A percentile compares a stretch with the other conserved stretches of the same genome.
Evolutionary conservation across 1,140 invertebrate species (phyloP).

Genomic region (Zaprionus africanus): DNA sequence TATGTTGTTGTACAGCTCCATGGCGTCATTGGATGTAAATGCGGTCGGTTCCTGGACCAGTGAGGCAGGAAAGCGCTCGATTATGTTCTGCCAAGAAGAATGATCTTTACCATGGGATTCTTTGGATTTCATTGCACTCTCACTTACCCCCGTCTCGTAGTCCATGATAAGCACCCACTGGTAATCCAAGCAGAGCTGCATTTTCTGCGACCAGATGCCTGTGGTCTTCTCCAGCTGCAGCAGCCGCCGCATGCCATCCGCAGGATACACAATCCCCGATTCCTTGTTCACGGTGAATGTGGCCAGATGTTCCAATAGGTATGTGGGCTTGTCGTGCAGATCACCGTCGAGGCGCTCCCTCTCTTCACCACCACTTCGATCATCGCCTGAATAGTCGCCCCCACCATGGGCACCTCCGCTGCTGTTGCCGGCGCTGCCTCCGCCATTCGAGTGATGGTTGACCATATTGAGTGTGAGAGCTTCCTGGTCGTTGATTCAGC

Average conservation of each 20-base stretch:
- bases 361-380: constrained; percentile 77
- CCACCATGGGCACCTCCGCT: constrained; percentile 68
- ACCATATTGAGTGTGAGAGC: constrained; percentile 52
- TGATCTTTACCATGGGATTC: not conserved
- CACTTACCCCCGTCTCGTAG: constrained; percentile 96
- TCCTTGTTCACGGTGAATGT: constrained; percentile 97
- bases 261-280: constrained; percentile 93
- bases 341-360: constrained; percentile 71
- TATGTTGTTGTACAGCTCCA: constrained; percentile 99
- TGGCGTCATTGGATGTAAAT: constrained; percentile 97
- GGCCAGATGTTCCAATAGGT: constrained; percentile 98
- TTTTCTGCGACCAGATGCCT: constrained; percentile 99
- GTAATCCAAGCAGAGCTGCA: constrained; percentile 95
- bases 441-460: constrained; percentile 74
- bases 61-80: constrained; percentile 97
- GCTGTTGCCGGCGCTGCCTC: constrained; percentile 70
- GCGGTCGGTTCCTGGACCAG: constrained; percentile 97
- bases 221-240: constrained; percentile 98
- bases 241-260: constrained; percentile 97
- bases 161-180: constrained; percentile 97
- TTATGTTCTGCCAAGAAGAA: constrained; percentile 90
- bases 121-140: not conserved
- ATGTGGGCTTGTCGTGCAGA: constrained; percentile 89
- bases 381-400: constrained; percentile 79
- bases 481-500: constrained; percentile 14